A percentile compares a stretch with the other conserved stretches of the same genome.
These are phyloP conservation scores for Vipera latastei DNA, from an alignment of 2,797 vertebrate species.

Conservation along the genomic window DNA sequence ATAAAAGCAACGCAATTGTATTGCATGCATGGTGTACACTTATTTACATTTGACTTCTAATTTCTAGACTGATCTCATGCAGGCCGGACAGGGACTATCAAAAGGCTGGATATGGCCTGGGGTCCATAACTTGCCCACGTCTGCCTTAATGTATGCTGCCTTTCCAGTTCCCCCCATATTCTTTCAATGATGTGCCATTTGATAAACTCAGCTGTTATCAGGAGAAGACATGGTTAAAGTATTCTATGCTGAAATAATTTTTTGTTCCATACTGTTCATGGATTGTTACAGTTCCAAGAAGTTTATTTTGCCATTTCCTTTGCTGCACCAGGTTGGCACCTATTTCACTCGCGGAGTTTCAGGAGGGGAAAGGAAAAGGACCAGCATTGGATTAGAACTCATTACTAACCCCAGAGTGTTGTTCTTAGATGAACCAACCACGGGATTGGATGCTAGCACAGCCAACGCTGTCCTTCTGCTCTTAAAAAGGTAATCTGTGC, in stretches of 20 bases:
- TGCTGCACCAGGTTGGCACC: constrained; percentile 80
- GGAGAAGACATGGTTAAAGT: background rate
- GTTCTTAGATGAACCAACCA: constrained; percentile 90
- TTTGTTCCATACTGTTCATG: background rate
- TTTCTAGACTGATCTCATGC: background rate
- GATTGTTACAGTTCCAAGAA: background rate
- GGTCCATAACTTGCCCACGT: background rate
- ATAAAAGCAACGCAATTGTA: background rate
- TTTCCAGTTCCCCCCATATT: background rate
- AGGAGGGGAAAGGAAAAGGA: constrained; percentile 89
- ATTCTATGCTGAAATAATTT: background rate
- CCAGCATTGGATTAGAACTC: constrained; percentile 89
- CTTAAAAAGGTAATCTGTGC: constrained; percentile 77
- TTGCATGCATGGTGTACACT: background rate
- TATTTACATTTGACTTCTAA: background rate
- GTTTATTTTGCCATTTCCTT: background rate
- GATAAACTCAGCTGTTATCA: background rate
- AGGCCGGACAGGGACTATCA: background rate
- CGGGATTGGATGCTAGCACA: constrained; percentile 87
- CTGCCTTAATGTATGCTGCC: background rate
- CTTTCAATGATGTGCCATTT: background rate
- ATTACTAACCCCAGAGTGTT: constrained; percentile 85
- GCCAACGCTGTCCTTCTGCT: constrained; percentile 85
- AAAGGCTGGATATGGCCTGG: background rate
- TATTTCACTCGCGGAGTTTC: constrained; percentile 83